These are phyloP conservation scores for Micropoecilia bifurca DNA, from an alignment of 2,797 vertebrate species.

Conservation along the genomic window DNA sequence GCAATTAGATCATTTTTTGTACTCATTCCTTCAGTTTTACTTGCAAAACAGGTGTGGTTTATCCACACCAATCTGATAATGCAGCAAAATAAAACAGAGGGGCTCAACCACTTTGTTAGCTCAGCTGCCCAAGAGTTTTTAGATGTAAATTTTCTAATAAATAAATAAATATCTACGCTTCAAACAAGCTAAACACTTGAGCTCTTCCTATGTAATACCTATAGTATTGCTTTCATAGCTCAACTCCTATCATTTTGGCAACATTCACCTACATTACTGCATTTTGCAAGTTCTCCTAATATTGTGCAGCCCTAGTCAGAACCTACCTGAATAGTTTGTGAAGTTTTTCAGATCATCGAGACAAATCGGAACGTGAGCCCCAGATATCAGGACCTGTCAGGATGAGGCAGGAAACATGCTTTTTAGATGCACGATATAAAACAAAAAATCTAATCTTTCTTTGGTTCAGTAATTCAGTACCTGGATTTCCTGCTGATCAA, in stretches of 20 bases:
- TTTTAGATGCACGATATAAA: not conserved
- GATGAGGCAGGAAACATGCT: not conserved
- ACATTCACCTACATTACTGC: not conserved
- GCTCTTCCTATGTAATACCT: not conserved
- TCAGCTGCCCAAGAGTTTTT: not conserved
- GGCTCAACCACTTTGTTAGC: not conserved
- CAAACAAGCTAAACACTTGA: not conserved
- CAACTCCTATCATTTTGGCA: not conserved
- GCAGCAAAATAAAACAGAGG: no score
- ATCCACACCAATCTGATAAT: no score
- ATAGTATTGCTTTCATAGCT: not conserved
- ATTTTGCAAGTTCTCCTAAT: not conserved
- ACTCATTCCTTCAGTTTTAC: no score
- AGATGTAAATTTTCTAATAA: not conserved
- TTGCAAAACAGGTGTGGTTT: no score
- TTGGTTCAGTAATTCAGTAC: conserved; percentile 66
- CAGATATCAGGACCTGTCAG: conserved; percentile 93
- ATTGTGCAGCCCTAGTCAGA: not conserved
- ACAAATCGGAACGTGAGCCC: conserved; percentile 94
- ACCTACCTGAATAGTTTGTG: conserved; percentile 95
- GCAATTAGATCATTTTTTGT: no score
- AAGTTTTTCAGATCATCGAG: conserved; percentile 97
- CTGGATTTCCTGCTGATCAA: conserved; percentile 99
- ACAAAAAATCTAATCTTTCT: not conserved
- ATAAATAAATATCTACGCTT: not conserved